Percentiles rank a stretch among this genome's conserved stretches.
phyloP scores from a whole-genome alignment of 37 sponge, comb jelly and placozoan species.

The Hexactinellida sp. region DNA sequence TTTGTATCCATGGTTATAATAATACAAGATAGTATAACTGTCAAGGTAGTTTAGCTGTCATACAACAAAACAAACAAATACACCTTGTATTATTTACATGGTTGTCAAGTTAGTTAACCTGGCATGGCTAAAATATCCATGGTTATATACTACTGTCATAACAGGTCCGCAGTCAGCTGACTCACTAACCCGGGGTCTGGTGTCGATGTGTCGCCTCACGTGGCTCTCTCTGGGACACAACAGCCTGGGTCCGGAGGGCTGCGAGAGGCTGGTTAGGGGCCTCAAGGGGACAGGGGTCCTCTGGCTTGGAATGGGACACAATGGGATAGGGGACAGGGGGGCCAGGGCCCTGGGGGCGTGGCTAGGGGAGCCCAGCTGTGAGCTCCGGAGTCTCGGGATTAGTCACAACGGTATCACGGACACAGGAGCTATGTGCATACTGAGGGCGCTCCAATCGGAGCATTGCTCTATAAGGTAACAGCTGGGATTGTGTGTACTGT shows the following conservation, averaged over 20 bases:
- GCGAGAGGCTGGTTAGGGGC: neutral
- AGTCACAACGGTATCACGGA: conserved; percentile 71
- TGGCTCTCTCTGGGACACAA: conserved; percentile 4
- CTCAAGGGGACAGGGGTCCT: conserved; percentile 23
- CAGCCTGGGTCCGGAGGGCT: neutral
- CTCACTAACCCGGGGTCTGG: neutral
- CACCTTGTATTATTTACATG: too few species aligned
- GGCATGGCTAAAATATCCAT: too few species aligned
- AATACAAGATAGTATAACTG: too few species aligned
- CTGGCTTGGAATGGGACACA: conserved; percentile 75
- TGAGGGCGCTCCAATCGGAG: neutral
- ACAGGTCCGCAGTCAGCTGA: neutral
- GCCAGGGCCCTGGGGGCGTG: conserved; percentile 59
- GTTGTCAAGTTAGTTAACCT: too few species aligned
- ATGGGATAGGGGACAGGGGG: conserved; percentile 56
- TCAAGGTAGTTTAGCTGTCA: too few species aligned
- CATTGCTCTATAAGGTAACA: neutral
- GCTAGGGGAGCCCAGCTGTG: conserved; percentile 29
- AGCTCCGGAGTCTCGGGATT: conserved; percentile 66
- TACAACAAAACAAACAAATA: too few species aligned
- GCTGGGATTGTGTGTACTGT: too few species aligned
- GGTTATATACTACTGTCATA: too few species aligned
- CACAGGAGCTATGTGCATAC: conserved; percentile 54
- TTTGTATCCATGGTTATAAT: too few species aligned
- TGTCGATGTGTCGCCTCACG: neutral